Evolutionary conservation across 2,888 invertebrate species (phyloP).

Genomic region (Sphaerophoria taeniata): DNA sequence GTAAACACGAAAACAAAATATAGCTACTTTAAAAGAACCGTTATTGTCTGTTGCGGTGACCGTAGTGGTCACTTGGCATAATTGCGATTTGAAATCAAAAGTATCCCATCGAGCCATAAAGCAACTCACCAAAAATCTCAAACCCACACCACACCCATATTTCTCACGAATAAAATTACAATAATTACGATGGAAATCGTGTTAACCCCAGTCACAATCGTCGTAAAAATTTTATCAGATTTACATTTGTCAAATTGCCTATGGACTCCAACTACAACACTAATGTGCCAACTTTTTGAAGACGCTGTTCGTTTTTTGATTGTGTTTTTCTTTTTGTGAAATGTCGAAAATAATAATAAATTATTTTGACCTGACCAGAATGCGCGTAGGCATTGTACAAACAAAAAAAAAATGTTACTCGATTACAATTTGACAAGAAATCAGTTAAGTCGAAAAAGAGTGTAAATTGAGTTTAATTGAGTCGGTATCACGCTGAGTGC

Average conservation of each 20-base stretch:
- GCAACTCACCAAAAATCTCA: background rate
- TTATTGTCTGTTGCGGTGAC: constrained; percentile 34
- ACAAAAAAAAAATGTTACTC: constrained; percentile 8
- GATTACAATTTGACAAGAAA: constrained; percentile 52
- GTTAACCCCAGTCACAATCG: constrained; percentile 42
- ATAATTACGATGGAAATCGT: constrained; percentile 56
- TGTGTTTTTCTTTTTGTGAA: background rate
- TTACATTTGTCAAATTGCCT: constrained; percentile 54
- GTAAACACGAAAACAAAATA: background rate
- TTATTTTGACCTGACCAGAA: constrained; percentile 18
- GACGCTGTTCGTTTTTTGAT: background rate
- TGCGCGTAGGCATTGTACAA: constrained; percentile 32
- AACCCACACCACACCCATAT: constrained; percentile 32
- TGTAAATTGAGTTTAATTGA: constrained; percentile 71
- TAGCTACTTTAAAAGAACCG: constrained; percentile 9
- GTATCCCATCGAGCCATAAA: background rate
- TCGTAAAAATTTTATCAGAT: constrained; percentile 53
- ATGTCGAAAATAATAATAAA: constrained; percentile 33
- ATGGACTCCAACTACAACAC: background rate
- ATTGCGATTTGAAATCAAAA: constrained; percentile 52
- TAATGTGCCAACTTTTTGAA: constrained; percentile 4
- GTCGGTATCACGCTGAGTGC: constrained; percentile 40
- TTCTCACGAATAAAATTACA: constrained; percentile 40
- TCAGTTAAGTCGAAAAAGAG: constrained; percentile 46
- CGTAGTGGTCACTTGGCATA: constrained; percentile 29